Base-by-base conservation (phyloP, 1,140 invertebrate genomes). In the Neuroterus valhalla region DNA sequence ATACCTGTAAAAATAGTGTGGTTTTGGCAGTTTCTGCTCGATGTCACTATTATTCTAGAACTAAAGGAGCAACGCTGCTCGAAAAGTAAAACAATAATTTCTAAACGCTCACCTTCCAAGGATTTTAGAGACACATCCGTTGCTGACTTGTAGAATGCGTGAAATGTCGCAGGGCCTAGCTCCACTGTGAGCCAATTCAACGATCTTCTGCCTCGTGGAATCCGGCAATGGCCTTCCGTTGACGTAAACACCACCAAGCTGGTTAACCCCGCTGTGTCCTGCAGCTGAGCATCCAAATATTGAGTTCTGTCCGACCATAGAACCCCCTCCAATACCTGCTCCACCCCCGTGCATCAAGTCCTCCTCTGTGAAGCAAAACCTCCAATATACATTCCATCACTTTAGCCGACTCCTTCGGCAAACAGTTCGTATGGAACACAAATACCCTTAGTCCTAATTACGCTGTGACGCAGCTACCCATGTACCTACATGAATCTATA, bases 141-240 rank as follows among this genome's bases (percentile, higher is more conserved):
- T 98, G 89, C 96, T 98, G 83, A 98, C 97, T 90, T 98, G 97
- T 12, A 98, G 95, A 81, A 99, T 98, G 52, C 98, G 93, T 38
- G 97, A 98, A 86, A 99, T 99, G 91, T 99, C 98, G 91, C 98
- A 99, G 4, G 98, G 98, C 78, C 98, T 90, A 10, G 98, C 98
- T 3, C 98, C 98, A 8, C 96, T 96, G 89, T 99, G 97, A 19
- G 98, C 98, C 86, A 99, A 91, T 90, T 99, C 98, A 76, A 99
- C 98, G 84, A 99, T 99, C 92, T 98, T 96, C 91, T 99, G 97
- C 76, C 98, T 92, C 50, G 98, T 99, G 66, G 96, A 96, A 91
- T 99, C 98, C 1, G 98, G 98, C 84, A 99, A 91, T 8, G 98
- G 98, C 75, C 98, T 92, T 23, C 98, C 98, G 90, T 98, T 98